These are phyloP conservation scores for Pinna nobilis DNA, from an alignment of 1,140 invertebrate species.

Conservation along the genomic window DNA sequence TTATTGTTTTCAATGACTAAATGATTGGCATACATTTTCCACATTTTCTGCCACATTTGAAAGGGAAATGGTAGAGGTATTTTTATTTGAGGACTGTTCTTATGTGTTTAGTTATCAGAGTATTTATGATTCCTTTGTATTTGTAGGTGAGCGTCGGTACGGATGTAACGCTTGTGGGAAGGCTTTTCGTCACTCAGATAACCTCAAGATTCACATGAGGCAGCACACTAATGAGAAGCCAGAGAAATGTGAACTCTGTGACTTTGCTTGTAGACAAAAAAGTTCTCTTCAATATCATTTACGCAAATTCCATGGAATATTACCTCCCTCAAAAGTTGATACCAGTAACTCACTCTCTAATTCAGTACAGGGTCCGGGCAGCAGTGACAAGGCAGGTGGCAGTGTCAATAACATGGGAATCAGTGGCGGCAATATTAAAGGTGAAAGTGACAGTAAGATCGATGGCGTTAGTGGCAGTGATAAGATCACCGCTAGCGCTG, in stretches of 20 bases:
- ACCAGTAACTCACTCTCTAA: not conserved
- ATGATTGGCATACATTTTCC: no score
- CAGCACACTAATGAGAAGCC: constrained; percentile 90
- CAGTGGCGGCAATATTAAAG: no score
- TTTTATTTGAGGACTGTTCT: no score
- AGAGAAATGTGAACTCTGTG: constrained; percentile 82
- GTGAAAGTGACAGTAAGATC: no score
- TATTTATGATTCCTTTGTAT: not conserved
- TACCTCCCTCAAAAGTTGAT: not conserved
- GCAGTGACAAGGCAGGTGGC: no score
- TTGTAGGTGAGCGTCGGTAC: constrained; percentile 66
- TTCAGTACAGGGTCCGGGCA: not conserved
- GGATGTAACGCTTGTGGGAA: constrained; percentile 68
- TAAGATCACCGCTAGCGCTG: not conserved
- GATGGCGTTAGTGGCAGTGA: not conserved
- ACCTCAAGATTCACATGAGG: constrained; percentile 85
- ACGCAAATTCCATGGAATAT: constrained; percentile 55
- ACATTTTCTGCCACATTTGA: no score
- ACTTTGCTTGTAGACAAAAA: constrained; percentile 67
- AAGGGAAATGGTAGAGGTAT: no score
- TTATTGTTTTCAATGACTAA: no score
- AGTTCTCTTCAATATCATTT: constrained; percentile 66
- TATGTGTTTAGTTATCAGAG: not conserved
- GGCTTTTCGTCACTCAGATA: constrained; percentile 68
- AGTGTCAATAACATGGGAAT: no score